A percentile compares a stretch with the other conserved stretches of the same genome.
Evolutionary conservation across 1,140 invertebrate species (phyloP).

Genomic region (Hypsibius dujardini): DNA sequence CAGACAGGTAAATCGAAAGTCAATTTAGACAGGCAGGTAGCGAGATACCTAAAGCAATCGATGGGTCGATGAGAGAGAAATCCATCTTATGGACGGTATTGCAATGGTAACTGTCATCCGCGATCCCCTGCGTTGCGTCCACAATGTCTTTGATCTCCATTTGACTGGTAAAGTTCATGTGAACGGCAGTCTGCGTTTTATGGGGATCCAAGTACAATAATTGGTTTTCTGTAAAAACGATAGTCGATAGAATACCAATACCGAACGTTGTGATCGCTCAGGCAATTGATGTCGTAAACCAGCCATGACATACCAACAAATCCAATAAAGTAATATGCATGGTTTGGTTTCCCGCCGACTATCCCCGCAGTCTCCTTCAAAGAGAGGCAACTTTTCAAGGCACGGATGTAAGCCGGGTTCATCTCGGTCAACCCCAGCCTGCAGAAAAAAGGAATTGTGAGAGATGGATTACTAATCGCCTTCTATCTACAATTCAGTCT

Average conservation of each 20-base stretch:
- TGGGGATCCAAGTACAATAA: slow-evolving; percentile 86
- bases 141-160: slow-evolving; percentile 16
- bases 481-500: too few relatives aligned
- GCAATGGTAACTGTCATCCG: slow-evolving; percentile 59
- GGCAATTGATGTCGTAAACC: slow-evolving; percentile 9
- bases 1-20: too few relatives aligned
- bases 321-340: slow-evolving; percentile 92
- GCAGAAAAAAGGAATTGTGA: background rate
- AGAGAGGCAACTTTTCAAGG: slow-evolving; percentile 57
- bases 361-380: slow-evolving; percentile 77
- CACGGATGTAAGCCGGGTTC: slow-evolving; percentile 76
- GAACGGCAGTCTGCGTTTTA: slow-evolving; percentile 62
- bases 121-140: background rate
- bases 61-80: slow-evolving; percentile 75
- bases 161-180: slow-evolving; percentile 26
- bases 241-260: slow-evolving; percentile 20
- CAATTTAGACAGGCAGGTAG: slow-evolving; percentile 39
- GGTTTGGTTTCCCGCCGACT: slow-evolving; percentile 92
- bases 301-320: slow-evolving; percentile 49
- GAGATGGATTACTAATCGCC: slow-evolving; percentile 24
- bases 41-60: slow-evolving; percentile 54
- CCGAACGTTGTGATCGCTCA: slow-evolving; percentile 12
- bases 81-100: slow-evolving; percentile 62
- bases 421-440: slow-evolving; percentile 68
- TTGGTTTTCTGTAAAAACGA: slow-evolving; percentile 48